Base-by-base conservation (phyloP, 1,140 invertebrate species). In the Drosophila navojoa region DNA sequence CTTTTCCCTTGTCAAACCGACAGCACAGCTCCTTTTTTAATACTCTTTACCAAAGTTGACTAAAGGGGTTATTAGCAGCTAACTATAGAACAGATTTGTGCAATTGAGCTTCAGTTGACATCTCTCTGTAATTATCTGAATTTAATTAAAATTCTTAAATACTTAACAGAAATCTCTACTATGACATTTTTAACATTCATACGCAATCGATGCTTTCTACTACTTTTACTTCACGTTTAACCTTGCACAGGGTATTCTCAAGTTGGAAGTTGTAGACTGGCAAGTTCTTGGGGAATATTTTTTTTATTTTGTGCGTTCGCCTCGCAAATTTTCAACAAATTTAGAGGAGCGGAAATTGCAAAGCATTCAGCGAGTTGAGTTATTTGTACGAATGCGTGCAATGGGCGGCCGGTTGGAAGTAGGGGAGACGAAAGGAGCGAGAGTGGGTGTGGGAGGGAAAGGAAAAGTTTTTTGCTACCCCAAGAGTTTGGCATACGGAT, bases 311-410 rank as follows among this genome's bases (percentile, higher is more conserved):
- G 45, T 67, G 54, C 73, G 73, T 76, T 70, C 49, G 66, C 66
- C 68, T 75, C 72, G 72, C 67, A 75, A 75, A 71, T 89, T 87
- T 90, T 89, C 80, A 89, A 80, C 79, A 89, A 89, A 84, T 89
- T 89, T 89, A 89, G 84, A 89, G 90, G 85, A 89, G 74, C 84
- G 84, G 84, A 89, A 89, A 89, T 89, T 89, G 84, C 84, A 80
- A 89, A 89, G 80, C 84, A 90, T 89, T 90, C 84, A 85, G 81
- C 81, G 81, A 85, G 80, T 84, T 84, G 79, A 82, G 81, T 85
- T 84, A 84, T 84, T 85, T 85, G 80, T 84, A 78, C 69, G 53
- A 70, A 29, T 70, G 47, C 50, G 58, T 50, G 11, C 27, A 27
- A 16, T 25, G 27, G 25, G 27, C 6, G 27, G 25, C 7, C 13